Conservation (phyloP, 1,140 invertebrate species). For the Matsumurasca onukii region DNA sequence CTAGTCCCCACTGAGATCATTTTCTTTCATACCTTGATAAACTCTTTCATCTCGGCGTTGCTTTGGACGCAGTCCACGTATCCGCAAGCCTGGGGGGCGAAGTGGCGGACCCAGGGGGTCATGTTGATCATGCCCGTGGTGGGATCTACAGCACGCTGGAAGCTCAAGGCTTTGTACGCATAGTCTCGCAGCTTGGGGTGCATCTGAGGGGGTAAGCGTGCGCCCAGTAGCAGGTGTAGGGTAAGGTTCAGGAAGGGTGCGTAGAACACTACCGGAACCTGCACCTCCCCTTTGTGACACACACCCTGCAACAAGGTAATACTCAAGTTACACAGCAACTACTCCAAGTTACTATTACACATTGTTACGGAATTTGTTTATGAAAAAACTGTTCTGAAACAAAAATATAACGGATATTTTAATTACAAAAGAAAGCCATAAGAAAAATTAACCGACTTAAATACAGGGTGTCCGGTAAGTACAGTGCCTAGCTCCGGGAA, state of each 20-base stretch:
- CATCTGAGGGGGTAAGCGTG: not conserved
- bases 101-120: slow-evolving; percentile 24
- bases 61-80: slow-evolving; percentile 9
- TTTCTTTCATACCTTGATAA: too few relatives aligned
- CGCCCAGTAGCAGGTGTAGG: not conserved
- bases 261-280: not conserved
- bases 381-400: too few relatives aligned
- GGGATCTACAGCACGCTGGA: not conserved
- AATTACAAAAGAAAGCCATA: too few relatives aligned
- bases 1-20: too few relatives aligned
- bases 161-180: not conserved
- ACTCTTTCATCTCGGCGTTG: not conserved
- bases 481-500: too few relatives aligned
- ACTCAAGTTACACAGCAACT: too few relatives aligned
- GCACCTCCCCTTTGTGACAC: not conserved
- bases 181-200: slow-evolving; percentile 9
- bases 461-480: too few relatives aligned
- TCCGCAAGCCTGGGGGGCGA: not conserved
- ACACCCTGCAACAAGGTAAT: too few relatives aligned
- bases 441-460: too few relatives aligned
- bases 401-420: too few relatives aligned
- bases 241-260: not conserved
- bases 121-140: slow-evolving; percentile 23
- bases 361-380: too few relatives aligned
- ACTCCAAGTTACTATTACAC: too few relatives aligned